A percentile compares a stretch with the other conserved stretches of the same genome.
phyloP scores from a whole-genome alignment of 2,797 vertebrate species.

The Sphenopsis melanotis region DNA sequence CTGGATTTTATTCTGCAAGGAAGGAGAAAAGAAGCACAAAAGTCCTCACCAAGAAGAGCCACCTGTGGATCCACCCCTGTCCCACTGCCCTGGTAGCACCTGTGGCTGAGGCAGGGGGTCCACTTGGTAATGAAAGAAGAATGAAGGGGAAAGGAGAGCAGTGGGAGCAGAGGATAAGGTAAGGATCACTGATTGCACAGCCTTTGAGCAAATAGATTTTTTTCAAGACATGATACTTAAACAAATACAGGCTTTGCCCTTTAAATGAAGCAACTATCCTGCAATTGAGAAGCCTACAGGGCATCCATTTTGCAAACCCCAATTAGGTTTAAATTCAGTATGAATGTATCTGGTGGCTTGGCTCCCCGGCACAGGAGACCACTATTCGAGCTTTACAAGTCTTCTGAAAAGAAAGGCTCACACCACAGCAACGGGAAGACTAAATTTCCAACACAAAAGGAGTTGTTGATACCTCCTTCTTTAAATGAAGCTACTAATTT shows the following conservation, averaged over 20 bases:
- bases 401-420: neutral
- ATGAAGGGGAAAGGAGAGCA: neutral
- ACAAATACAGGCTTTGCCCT: neutral
- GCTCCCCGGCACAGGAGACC: neutral
- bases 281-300: neutral
- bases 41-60: neutral
- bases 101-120: rapidly evolving
- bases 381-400: neutral
- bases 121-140: neutral
- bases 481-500: neutral
- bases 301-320: neutral
- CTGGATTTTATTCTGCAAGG: neutral
- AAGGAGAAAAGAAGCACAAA: neutral
- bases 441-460: neutral
- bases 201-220: neutral
- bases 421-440: neutral
- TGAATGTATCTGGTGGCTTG: neutral
- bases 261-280: neutral
- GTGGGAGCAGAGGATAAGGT: neutral
- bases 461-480: neutral
- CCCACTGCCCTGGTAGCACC: neutral
- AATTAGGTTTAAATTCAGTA: neutral
- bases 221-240: neutral
- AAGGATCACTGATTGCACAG: neutral
- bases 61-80: neutral